These are phyloP conservation scores for Euura saliciscinereae DNA, from an alignment of 1,140 invertebrate species.

Conservation along the genomic window DNA sequence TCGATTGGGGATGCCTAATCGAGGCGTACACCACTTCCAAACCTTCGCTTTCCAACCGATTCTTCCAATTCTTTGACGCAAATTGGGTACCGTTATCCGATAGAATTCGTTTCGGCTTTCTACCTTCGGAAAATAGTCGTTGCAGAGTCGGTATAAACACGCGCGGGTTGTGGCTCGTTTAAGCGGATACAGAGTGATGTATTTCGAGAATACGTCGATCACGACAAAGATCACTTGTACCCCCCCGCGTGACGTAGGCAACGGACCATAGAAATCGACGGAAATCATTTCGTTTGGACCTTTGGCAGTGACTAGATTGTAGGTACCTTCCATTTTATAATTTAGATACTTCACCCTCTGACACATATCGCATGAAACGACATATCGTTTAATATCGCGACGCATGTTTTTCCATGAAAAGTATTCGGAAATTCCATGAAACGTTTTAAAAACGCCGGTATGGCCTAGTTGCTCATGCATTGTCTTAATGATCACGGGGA, in stretches of 20 bases:
- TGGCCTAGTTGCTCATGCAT: slow-evolving; percentile 39
- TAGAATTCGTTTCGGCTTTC: slow-evolving; percentile 39
- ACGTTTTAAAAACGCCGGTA: slow-evolving; percentile 36
- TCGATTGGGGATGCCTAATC: slow-evolving; percentile 45
- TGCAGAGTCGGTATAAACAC: neutral
- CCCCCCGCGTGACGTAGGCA: slow-evolving; percentile 28
- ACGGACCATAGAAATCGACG: slow-evolving; percentile 38
- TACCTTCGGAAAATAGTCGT: slow-evolving; percentile 13
- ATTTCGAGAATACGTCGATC: slow-evolving; percentile 37
- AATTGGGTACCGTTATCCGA: slow-evolving; percentile 51
- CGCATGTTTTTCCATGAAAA: slow-evolving; percentile 34
- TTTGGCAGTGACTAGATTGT: slow-evolving; percentile 13
- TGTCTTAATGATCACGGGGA: too few relatives aligned
- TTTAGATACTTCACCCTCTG: slow-evolving; percentile 23
- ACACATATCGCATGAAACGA: slow-evolving; percentile 28
- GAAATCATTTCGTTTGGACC: slow-evolving; percentile 37
- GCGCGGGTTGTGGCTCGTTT: slow-evolving; percentile 10
- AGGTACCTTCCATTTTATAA: slow-evolving; percentile 8
- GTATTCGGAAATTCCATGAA: slow-evolving; percentile 28
- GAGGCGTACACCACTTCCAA: slow-evolving; percentile 24
- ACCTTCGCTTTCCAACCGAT: neutral
- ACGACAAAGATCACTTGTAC: slow-evolving; percentile 38
- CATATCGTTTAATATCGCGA: slow-evolving; percentile 21
- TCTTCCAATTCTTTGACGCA: slow-evolving; percentile 17
- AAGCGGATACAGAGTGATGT: slow-evolving; percentile 16